These are phyloP conservation scores for Sarotherodon lohbergeri DNA, from an alignment of 2,113 vertebrate species.

Conservation along the genomic window DNA sequence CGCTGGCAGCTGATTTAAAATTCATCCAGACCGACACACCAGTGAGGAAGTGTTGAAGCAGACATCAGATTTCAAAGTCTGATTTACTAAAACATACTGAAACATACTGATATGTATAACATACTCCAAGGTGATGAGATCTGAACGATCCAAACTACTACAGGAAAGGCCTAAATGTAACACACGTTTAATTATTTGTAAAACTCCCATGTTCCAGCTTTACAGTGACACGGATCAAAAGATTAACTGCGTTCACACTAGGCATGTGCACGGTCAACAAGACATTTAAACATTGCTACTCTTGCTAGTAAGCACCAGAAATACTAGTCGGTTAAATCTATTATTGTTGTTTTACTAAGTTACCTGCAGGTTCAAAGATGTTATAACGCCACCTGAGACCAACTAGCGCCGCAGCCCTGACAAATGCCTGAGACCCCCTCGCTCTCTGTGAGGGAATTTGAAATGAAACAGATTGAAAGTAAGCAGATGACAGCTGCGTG, in stretches of 20 bases:
- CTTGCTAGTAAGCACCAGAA: neutral
- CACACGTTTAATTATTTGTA: neutral
- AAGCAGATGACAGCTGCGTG: neutral
- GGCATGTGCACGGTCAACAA: neutral
- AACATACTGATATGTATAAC: neutral
- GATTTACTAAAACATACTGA: neutral
- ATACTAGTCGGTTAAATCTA: neutral
- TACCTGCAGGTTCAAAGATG: neutral
- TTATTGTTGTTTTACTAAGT: neutral
- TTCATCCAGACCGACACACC: neutral
- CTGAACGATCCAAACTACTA: neutral
- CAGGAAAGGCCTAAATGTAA: neutral
- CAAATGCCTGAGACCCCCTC: neutral
- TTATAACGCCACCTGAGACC: neutral
- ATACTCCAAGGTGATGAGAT: neutral
- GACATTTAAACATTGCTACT: neutral
- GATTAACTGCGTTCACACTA: neutral
- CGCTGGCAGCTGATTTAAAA: neutral
- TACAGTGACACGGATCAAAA: neutral
- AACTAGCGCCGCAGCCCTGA: neutral
- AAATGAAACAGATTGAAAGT: neutral
- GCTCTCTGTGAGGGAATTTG: neutral
- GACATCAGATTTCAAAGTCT: neutral
- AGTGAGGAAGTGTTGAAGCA: neutral
- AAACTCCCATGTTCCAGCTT: neutral